phyloP scores from a whole-genome alignment of 2,888 invertebrate species.

The Pristionchus arcanus region DNA sequence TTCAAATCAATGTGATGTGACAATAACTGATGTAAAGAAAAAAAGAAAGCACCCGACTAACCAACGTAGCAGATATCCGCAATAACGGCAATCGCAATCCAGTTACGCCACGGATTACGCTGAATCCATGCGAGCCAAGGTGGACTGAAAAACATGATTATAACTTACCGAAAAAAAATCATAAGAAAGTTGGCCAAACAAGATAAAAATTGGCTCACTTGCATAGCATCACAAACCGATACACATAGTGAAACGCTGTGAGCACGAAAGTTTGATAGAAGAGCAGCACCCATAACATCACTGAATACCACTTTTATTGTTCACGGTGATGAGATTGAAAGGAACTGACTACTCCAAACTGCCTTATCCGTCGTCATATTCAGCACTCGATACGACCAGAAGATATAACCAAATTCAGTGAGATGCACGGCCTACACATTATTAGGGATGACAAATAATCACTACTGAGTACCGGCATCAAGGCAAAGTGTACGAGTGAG shows the following conservation, averaged over 20 bases:
- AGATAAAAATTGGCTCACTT: background rate
- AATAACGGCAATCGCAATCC: background rate
- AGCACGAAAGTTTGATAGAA: constrained; percentile 4
- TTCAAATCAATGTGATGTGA: too few species aligned
- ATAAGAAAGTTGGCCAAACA: background rate
- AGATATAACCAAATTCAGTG: background rate
- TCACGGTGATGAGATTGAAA: background rate
- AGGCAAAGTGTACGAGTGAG: background rate
- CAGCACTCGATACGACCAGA: background rate
- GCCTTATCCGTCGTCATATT: background rate
- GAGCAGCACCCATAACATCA: background rate
- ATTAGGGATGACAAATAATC: background rate
- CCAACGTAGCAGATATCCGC: background rate
- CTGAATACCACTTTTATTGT: background rate
- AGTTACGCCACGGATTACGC: background rate
- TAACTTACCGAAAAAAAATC: background rate
- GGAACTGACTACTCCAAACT: background rate
- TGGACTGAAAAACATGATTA: background rate
- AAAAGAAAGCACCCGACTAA: background rate
- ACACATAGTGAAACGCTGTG: background rate
- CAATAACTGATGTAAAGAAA: too few species aligned
- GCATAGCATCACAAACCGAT: background rate
- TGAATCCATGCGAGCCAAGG: constrained; percentile 4
- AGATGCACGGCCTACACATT: background rate
- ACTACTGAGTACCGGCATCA: background rate